Conservation (phyloP, 2,888 invertebrate genomes). For the Galeruca laticollis region DNA sequence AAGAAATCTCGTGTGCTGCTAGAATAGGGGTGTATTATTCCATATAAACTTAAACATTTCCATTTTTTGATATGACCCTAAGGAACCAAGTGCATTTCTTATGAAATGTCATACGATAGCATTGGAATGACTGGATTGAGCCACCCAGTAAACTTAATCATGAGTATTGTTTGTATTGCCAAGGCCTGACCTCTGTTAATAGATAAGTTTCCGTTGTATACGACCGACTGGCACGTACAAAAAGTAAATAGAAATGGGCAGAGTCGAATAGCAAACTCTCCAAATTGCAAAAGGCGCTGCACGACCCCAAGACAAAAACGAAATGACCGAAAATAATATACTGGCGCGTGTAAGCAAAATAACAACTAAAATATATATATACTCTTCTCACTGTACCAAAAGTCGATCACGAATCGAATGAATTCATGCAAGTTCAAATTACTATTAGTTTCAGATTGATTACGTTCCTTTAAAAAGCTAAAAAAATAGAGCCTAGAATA, state of each 20-base stretch:
- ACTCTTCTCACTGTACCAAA: no score
- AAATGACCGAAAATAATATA: background rate
- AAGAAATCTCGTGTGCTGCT: no score
- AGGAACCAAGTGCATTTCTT: no score
- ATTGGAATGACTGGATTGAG: background rate
- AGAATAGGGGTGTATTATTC: no score
- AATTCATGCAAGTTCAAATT: no score
- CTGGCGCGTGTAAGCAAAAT: background rate
- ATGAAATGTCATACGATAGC: background rate
- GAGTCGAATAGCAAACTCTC: slow-evolving; percentile 9
- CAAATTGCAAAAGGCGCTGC: slow-evolving; percentile 15
- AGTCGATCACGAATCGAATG: no score
- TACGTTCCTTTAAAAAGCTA: no score
- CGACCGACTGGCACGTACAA: slow-evolving; percentile 18
- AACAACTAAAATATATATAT: no score
- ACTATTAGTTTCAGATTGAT: no score
- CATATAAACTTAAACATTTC: no score
- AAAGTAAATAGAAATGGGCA: slow-evolving; percentile 18
- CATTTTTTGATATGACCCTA: no score
- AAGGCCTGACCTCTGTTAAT: slow-evolving; percentile 9
- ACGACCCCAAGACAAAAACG: slow-evolving; percentile 17
- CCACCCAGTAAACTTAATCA: slow-evolving; percentile 9
- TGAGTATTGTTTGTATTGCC: slow-evolving; percentile 11
- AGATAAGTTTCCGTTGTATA: slow-evolving; percentile 15
- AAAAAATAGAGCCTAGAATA: no score